A percentile compares a stretch with the other conserved stretches of the same genome.
Conservation (phyloP, 2,113 vertebrate genomes). For the Gavia stellata region DNA sequence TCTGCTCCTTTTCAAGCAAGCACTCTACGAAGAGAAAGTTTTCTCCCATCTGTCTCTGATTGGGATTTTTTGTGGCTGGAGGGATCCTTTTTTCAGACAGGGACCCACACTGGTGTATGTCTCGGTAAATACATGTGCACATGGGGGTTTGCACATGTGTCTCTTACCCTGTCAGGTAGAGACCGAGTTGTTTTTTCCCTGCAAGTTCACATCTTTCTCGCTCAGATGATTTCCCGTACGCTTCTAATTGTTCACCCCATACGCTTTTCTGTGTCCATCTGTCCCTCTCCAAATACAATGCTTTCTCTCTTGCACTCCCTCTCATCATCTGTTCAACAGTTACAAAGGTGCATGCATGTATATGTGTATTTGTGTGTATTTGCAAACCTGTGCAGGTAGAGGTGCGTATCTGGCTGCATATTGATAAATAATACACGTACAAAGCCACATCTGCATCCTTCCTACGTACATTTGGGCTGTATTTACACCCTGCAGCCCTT, state of each 20-base stretch:
- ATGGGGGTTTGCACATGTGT: rapidly evolving
- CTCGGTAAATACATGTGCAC: background rate
- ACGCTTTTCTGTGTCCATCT: background rate
- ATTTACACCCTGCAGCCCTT: background rate
- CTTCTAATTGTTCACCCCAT: background rate
- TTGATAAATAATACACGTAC: background rate
- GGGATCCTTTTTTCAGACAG: background rate
- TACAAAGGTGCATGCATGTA: background rate
- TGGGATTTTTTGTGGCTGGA: background rate
- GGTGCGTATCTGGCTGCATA: background rate
- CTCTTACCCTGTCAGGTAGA: background rate
- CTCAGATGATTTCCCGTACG: rapidly evolving
- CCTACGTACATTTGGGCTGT: background rate
- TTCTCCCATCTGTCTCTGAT: background rate
- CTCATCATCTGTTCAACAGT: background rate
- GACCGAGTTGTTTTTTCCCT: background rate
- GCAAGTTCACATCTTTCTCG: background rate
- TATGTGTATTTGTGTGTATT: background rate
- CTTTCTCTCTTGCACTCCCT: background rate
- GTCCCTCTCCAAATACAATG: background rate
- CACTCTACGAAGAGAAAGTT: background rate
- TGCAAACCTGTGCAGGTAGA: background rate
- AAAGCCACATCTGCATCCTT: background rate
- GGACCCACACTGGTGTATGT: background rate
- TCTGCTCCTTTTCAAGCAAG: background rate